A percentile compares a stretch with the other conserved stretches of the same genome.
Evolutionary conservation across 2,113 vertebrate species (phyloP).

Genomic region (Tyrannus savana): DNA sequence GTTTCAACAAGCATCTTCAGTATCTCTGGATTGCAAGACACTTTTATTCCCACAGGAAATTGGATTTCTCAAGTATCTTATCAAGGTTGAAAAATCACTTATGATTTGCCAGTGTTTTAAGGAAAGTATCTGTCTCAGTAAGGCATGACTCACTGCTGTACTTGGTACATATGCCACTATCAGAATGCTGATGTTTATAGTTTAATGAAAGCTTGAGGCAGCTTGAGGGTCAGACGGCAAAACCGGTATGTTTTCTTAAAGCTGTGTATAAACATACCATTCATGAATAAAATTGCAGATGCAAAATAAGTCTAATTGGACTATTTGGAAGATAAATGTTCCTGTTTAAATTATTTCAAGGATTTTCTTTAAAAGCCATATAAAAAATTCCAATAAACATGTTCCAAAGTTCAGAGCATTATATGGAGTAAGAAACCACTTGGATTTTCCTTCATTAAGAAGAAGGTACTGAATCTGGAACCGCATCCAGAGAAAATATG

Average conservation of each 20-base stretch:
- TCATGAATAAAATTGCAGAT: not conserved
- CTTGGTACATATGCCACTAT: not conserved
- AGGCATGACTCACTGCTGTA: not conserved
- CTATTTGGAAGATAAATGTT: not conserved
- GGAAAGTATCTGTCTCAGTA: not conserved
- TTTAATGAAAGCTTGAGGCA: not conserved
- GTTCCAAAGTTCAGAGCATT: not conserved
- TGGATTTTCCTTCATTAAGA: not conserved
- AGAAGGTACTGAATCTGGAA: not conserved
- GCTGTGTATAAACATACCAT: not conserved
- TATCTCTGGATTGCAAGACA: not conserved
- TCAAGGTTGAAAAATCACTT: slow-evolving; percentile 5
- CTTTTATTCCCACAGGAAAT: not conserved
- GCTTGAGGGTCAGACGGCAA: not conserved
- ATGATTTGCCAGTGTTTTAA: not conserved
- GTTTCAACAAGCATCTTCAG: slow-evolving; percentile 28
- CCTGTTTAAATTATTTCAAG: not conserved
- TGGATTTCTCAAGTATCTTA: not conserved
- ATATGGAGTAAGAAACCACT: not conserved
- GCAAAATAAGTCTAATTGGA: not conserved
- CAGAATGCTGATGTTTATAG: not conserved
- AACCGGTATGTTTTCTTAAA: not conserved
- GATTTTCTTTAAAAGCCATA: not conserved
- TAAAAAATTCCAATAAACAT: not conserved
- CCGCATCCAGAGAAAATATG: not conserved